Base-by-base conservation (phyloP, 1,140 invertebrate genomes). In the Ostrea edulis region DNA sequence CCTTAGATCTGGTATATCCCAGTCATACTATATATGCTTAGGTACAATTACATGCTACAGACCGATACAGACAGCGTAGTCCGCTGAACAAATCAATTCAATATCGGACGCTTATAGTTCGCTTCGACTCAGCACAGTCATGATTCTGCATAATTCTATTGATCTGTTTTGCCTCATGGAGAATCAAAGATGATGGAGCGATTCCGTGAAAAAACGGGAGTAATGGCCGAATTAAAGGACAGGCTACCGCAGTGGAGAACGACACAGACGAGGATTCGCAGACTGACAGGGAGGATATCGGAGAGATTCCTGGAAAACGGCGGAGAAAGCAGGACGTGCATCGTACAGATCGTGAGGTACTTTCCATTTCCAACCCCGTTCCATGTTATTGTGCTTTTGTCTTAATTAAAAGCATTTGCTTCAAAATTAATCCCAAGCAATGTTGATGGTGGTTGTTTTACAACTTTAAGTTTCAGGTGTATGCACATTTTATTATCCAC, bases 141-240 rank as follows among this genome's bases (percentile, higher is more conserved):
- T 77, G 68, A 77, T 77, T 77, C 29, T 77, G 68, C 68, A 77
- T 77, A 77, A 77, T 77, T 77, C 68, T 77, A 77, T 77, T 35
- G 68, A 77, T 77, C 29, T 77, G 68, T 77, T 77, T 77, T 77
- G 68, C 25, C 29, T 77, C 68, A 22, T 77, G 68, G 29, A 29
- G 68, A 77, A 35, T 77, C 68, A 35, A 77, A 77, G 68, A 77
- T 77, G 68, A 77, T 4, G 68, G 68, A 77, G 29, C 68, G 22
- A 8, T 25, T 29, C 29, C 3, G 12, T 14, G 68, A 4, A 25
- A 77, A 77, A 14, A 29, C 68, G 25, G 12, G 11, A 62, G 55
- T 17, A 77, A 77, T 77, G 68, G 25, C 68, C 25, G 29, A 35
- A 35, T 25, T 35, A 29, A 35, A 11, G 0, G 68, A 77, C 9